phyloP scores from a whole-genome alignment of 2,888 invertebrate genomes.

The Lochmaea capreae region DNA sequence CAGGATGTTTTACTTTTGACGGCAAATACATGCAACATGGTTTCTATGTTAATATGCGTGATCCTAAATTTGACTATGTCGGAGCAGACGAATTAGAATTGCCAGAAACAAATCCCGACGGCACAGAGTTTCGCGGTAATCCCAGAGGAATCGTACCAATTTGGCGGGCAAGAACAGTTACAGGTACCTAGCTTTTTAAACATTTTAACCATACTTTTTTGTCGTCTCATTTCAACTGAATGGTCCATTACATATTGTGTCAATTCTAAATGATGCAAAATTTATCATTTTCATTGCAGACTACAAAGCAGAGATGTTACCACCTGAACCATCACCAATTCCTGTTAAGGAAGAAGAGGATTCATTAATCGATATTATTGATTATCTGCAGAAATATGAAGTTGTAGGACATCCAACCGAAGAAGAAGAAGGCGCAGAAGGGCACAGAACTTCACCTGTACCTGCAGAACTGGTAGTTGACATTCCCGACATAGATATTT shows the following conservation, averaged over 20 bases:
- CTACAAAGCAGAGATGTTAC: slow-evolving; percentile 77
- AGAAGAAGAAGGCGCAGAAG: slow-evolving; percentile 62
- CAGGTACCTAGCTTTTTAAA: neutral
- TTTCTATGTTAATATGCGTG: slow-evolving; percentile 72
- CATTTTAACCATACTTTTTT: no score
- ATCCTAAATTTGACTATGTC: slow-evolving; percentile 69
- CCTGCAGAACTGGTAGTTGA: slow-evolving; percentile 51
- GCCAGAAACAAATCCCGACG: slow-evolving; percentile 62
- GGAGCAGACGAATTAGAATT: slow-evolving; percentile 65
- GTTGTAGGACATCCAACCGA: slow-evolving; percentile 60
- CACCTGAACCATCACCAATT: slow-evolving; percentile 76
- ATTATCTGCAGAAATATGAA: slow-evolving; percentile 66
- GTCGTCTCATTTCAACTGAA: no score
- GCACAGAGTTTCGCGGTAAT: slow-evolving; percentile 54
- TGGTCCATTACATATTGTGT: no score
- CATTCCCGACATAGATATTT: slow-evolving; percentile 50
- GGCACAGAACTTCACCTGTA: slow-evolving; percentile 59
- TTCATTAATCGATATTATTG: slow-evolving; percentile 67
- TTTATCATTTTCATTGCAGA: slow-evolving; percentile 66
- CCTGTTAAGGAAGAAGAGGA: slow-evolving; percentile 74
- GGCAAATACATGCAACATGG: slow-evolving; percentile 83
- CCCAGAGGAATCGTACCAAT: slow-evolving; percentile 66
- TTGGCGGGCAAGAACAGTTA: slow-evolving; percentile 76
- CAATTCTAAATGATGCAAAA: no score
- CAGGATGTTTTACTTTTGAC: slow-evolving; percentile 81